Conservation (phyloP, 2,113 vertebrate species). For the Anolis sagrei region DNA sequence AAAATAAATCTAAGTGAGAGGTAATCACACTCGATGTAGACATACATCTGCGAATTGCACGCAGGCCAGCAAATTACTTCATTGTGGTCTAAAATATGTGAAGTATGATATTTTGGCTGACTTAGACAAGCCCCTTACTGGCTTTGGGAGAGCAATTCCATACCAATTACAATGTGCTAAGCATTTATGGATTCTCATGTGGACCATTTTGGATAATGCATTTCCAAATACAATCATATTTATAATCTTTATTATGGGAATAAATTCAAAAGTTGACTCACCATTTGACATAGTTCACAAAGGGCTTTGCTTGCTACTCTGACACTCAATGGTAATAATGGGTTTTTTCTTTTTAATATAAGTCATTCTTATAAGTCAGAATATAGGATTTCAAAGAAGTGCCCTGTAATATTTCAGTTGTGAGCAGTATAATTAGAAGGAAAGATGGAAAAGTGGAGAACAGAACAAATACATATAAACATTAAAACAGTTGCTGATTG, state of each 20-base stretch:
- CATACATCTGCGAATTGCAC: not conserved
- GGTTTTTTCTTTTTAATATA: no score
- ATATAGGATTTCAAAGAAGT: no score
- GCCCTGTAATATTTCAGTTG: no score
- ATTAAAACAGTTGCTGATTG: not conserved
- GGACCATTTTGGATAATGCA: not conserved
- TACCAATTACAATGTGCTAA: not conserved
- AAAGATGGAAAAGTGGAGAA: not conserved
- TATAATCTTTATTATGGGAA: slow-evolving; percentile 25
- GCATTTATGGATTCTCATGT: slow-evolving; percentile 3
- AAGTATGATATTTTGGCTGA: slow-evolving; percentile 45
- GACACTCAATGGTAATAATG: not conserved
- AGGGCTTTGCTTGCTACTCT: slow-evolving; percentile 7
- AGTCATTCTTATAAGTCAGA: no score
- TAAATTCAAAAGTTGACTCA: not conserved
- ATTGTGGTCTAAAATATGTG: slow-evolving; percentile 49
- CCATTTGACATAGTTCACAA: slow-evolving; percentile 31
- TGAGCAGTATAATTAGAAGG: not conserved
- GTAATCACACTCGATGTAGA: slow-evolving; percentile 23
- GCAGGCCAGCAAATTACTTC: slow-evolving; percentile 39
- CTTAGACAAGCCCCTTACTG: slow-evolving; percentile 38
- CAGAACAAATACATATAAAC: not conserved
- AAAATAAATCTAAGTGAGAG: slow-evolving; percentile 15
- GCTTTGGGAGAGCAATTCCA: slow-evolving; percentile 37
- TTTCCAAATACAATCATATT: slow-evolving; percentile 38